Evolutionary conservation across 1,140 invertebrate genomes (phyloP).

Genomic region (Drosophila kohkoa): DNA sequence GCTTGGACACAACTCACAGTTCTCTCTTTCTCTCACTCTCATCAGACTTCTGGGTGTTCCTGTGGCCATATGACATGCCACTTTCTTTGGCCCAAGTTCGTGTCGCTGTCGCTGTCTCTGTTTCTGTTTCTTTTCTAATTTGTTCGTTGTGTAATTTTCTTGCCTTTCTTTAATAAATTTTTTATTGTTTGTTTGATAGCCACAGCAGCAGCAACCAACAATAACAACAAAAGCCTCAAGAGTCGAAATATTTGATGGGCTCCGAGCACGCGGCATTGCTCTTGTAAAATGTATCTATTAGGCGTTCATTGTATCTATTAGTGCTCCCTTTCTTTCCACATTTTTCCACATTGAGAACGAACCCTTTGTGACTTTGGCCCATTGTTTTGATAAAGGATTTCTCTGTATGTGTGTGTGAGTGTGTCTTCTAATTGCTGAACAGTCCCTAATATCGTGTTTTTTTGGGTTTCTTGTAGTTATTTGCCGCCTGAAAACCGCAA

Average conservation of each 20-base stretch:
- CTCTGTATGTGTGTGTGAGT: background rate
- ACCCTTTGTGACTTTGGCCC: conserved; percentile 57
- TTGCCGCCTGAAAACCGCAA: conserved; percentile 73
- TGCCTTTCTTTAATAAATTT: conserved; percentile 82
- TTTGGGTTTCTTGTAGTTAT: conserved; percentile 35
- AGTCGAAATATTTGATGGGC: conserved; percentile 65
- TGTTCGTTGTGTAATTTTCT: conserved; percentile 77
- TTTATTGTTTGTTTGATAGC: conserved; percentile 81
- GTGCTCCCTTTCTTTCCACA: conserved; percentile 51
- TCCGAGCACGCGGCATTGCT: conserved; percentile 68
- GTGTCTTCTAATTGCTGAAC: conserved; percentile 37
- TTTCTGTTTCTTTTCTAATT: conserved; percentile 63
- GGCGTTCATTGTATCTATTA: conserved; percentile 63
- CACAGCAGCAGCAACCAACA: conserved; percentile 50
- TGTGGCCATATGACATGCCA: conserved; percentile 77
- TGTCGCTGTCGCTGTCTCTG: background rate
- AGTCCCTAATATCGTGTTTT: conserved; percentile 1
- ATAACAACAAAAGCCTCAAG: conserved; percentile 26
- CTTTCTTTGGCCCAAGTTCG: conserved; percentile 55
- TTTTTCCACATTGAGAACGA: conserved; percentile 13
- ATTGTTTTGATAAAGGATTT: conserved; percentile 54
- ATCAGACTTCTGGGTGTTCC: conserved; percentile 73
- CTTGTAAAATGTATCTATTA: conserved; percentile 80
- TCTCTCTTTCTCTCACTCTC: conserved; percentile 3
- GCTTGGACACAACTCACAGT: conserved; percentile 35